Evolutionary conservation across 2,797 vertebrate genomes (phyloP).

Genomic region (Pseudochromis fuscus): DNA sequence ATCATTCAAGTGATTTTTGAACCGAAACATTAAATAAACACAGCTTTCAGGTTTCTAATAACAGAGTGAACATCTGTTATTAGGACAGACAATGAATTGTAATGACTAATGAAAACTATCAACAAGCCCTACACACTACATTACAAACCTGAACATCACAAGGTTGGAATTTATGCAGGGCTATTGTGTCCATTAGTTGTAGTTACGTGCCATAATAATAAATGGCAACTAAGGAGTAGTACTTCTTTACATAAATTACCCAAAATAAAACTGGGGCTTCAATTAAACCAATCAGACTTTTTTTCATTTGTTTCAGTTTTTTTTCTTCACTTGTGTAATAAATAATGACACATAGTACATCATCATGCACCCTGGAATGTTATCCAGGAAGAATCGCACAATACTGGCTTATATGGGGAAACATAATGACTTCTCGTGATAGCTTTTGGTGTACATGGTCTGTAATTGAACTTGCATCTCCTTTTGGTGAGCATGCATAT

Average conservation of each 20-base stretch:
- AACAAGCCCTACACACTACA: background rate
- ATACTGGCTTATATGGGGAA: background rate
- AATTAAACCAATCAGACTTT: too few species aligned
- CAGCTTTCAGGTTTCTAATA: too few species aligned
- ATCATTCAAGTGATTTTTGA: too few species aligned
- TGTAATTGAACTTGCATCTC: background rate
- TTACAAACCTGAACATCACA: background rate
- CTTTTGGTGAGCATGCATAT: background rate
- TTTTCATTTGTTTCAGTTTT: too few species aligned
- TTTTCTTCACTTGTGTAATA: too few species aligned
- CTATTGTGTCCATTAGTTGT: background rate
- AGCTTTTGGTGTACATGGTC: too few species aligned
- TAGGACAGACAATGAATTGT: too few species aligned
- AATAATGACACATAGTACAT: background rate
- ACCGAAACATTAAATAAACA: too few species aligned
- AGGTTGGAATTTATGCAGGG: background rate
- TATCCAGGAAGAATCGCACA: background rate
- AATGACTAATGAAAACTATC: background rate
- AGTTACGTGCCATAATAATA: background rate
- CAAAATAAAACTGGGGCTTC: too few species aligned
- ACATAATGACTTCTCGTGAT: background rate
- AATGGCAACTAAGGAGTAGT: background rate
- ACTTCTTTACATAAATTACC: background rate
- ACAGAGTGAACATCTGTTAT: too few species aligned
- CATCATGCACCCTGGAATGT: background rate